These are phyloP conservation scores for Hypercompe scribonia DNA, from an alignment of 2,888 invertebrate species.

Conservation along the genomic window DNA sequence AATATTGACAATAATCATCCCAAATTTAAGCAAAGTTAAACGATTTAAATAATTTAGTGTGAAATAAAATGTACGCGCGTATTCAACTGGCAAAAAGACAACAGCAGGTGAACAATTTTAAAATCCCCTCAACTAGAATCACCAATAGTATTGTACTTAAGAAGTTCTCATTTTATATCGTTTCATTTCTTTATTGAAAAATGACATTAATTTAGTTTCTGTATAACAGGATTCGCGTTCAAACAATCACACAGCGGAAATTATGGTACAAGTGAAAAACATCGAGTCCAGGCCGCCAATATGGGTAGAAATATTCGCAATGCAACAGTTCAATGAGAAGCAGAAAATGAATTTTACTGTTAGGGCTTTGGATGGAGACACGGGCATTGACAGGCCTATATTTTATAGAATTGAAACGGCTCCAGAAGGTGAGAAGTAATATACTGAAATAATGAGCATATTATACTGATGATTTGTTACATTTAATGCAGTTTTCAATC, in stretches of 20 bases:
- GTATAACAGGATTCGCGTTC: slow-evolving; percentile 73
- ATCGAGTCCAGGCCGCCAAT: slow-evolving; percentile 85
- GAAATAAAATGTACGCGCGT: too few relatives aligned
- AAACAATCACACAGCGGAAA: slow-evolving; percentile 75
- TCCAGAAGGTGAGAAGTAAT: slow-evolving; percentile 65
- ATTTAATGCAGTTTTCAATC: not conserved
- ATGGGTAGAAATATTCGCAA: slow-evolving; percentile 86
- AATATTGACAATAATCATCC: too few relatives aligned
- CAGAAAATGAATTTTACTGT: slow-evolving; percentile 74
- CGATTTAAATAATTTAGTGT: too few relatives aligned
- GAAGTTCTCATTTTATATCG: not conserved
- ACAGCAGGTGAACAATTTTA: too few relatives aligned
- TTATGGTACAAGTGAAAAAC: slow-evolving; percentile 87
- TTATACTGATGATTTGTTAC: not conserved
- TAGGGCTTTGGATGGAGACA: slow-evolving; percentile 88
- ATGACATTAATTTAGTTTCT: not conserved
- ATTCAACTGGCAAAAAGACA: too few relatives aligned
- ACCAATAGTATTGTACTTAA: too few relatives aligned
- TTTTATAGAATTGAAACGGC: slow-evolving; percentile 78
- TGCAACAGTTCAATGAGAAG: slow-evolving; percentile 87
- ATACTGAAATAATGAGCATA: not conserved
- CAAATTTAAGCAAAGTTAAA: too few relatives aligned
- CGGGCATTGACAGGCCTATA: slow-evolving; percentile 84
- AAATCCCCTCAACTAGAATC: too few relatives aligned
- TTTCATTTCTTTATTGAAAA: not conserved